Evolutionary conservation across 2,888 invertebrate species (phyloP).

Genomic region (Charanyca ferruginea): DNA sequence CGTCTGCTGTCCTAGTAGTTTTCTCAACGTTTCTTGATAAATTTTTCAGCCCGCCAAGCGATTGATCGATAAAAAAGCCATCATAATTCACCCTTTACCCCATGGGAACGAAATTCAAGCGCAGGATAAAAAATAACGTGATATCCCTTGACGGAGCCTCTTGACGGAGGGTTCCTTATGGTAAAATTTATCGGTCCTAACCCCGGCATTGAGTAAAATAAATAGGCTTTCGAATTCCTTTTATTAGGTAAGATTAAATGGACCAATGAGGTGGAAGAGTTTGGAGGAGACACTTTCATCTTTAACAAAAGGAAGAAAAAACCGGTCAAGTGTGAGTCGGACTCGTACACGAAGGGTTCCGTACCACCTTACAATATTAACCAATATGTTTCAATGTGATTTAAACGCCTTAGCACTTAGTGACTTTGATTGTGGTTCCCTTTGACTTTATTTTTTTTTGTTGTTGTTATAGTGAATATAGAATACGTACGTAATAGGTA

Average conservation of each 20-base stretch:
- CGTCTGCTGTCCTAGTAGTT: constrained; percentile 3
- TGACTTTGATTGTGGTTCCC: no score
- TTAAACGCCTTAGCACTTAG: no score
- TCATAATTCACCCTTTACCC: constrained; percentile 44
- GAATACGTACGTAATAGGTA: no score
- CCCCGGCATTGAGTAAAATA: constrained; percentile 46
- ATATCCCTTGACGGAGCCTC: constrained; percentile 32
- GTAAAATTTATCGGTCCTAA: constrained; percentile 53
- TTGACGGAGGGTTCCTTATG: constrained; percentile 38
- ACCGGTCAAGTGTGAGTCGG: no score
- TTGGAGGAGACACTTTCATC: background rate
- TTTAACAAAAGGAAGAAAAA: background rate
- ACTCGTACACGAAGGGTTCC: no score
- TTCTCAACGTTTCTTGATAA: background rate
- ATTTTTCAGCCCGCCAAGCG: background rate
- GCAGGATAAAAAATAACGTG: constrained; percentile 51
- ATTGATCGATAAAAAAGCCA: constrained; percentile 20
- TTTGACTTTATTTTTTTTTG: no score
- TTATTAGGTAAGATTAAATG: constrained; percentile 47
- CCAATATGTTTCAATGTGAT: no score
- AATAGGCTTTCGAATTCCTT: constrained; percentile 52
- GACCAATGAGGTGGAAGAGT: constrained; percentile 19
- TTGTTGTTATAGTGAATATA: no score
- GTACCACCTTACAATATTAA: no score
- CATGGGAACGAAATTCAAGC: constrained; percentile 23